A percentile compares a stretch with the other conserved stretches of the same genome.
phyloP scores from a whole-genome alignment of 2,888 invertebrate species.

The Mythimna loreyi region DNA sequence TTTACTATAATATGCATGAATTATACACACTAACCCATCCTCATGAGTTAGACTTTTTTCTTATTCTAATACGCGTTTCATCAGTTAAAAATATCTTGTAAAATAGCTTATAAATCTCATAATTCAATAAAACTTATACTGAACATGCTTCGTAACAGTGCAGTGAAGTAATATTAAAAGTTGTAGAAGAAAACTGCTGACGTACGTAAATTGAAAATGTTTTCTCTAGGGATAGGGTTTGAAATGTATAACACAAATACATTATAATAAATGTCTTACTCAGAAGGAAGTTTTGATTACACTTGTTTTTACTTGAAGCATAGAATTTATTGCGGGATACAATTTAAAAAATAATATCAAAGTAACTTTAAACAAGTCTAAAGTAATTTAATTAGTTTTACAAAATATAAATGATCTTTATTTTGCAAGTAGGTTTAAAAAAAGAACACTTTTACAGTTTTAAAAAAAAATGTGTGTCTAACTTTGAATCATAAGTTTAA shows the following conservation, averaged over 20 bases:
- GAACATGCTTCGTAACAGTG: not conserved
- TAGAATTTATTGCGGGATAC: not conserved
- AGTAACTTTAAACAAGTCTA: not conserved
- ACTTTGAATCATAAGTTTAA: too few relatives aligned
- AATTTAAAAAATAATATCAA: not conserved
- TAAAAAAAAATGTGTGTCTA: too few relatives aligned
- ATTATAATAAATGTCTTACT: not conserved
- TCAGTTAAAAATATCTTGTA: not conserved
- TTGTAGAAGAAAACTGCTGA: conserved; percentile 6
- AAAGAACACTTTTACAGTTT: too few relatives aligned
- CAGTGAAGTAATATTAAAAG: conserved; percentile 10
- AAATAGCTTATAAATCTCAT: not conserved
- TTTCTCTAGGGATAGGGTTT: conserved; percentile 1
- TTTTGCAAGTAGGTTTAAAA: too few relatives aligned
- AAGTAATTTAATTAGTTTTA: not conserved
- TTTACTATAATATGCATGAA: too few relatives aligned
- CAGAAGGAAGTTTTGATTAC: not conserved
- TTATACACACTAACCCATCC: too few relatives aligned
- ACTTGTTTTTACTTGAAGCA: not conserved
- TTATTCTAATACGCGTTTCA: not conserved
- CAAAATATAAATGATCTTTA: too few relatives aligned
- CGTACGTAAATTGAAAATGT: conserved; percentile 7
- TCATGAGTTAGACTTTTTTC: too few relatives aligned
- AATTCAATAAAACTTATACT: not conserved
- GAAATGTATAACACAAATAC: conserved; percentile 14